Base-by-base conservation (phyloP, 2,888 invertebrate species). In the Acanthosepion lycidas region DNA sequence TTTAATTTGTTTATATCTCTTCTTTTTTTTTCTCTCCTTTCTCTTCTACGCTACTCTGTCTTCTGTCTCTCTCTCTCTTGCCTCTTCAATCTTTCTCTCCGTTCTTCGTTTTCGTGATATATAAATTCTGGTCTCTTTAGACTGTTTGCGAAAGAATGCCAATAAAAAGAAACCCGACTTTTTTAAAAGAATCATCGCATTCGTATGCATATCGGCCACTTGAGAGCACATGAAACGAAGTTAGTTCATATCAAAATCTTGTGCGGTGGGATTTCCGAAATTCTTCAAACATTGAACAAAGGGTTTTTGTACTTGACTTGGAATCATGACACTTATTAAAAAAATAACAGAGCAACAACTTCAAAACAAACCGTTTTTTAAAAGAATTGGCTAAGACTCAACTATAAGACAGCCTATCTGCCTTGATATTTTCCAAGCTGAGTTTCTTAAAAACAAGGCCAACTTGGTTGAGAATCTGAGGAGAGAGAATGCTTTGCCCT, bases 231-330 rank as follows among this genome's bases (percentile, higher is more conserved):
- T 78, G 78, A 78, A 78, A 78, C 28, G 59, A 59, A 20, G 6
- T 78, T n/a, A 12, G 78, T 78, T 78, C 33, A 78, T 78, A 78
- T 78, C n/a, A 9, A 78, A 78, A 78, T 78, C 78, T n/a, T n/a
- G 78, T 78, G 78, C 12, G 9, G 4, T n/a, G 78, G 78, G 78
- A 78, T 78, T 78, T 78, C 78, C 78, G 6, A 78, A 78, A 78
- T 78, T 78, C 78, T 78, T 78, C 78, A 78, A 78, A 78, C 78
- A n/a, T 78, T n/a, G n/a, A 78, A 78, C 78, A 78, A 78, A 78
- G 78, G 23, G 2, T n/a, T 78, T 78, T 78, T 78, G 78, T 78
- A 78, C 78, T 78, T 78, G 78, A 78, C 15, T 78, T 78, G 78
- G 78, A 33, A 12, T 12, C 23, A 33, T 78, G 78, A n/a, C 78